phyloP scores from a whole-genome alignment of 1,140 invertebrate species.

The Eupeodes corollae region DNA sequence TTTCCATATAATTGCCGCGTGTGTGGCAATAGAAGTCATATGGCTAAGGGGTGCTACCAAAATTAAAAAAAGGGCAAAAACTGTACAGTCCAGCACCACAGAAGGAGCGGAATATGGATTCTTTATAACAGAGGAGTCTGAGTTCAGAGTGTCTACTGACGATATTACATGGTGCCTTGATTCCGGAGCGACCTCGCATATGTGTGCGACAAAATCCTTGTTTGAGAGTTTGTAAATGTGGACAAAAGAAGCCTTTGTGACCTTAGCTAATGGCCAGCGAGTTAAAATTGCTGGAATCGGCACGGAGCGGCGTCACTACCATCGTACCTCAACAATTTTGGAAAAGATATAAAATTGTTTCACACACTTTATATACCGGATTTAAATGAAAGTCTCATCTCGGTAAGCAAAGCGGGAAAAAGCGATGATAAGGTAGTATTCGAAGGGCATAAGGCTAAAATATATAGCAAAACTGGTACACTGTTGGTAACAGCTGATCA shows the following conservation, averaged over 20 bases:
- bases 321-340: background rate
- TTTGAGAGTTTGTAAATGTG: background rate
- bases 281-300: background rate
- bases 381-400: slow-evolving; percentile 4
- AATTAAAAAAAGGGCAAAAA: too few species aligned
- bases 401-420: slow-evolving; percentile 1
- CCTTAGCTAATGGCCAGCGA: background rate
- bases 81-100: too few species aligned
- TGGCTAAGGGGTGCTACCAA: too few species aligned
- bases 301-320: background rate
- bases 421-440: background rate
- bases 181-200: slow-evolving; percentile 1
- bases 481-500: background rate
- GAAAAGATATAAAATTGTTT: background rate
- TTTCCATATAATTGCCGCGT: too few species aligned
- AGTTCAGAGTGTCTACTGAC: too few species aligned
- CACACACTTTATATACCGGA: slow-evolving; percentile 1
- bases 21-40: too few species aligned
- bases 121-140: too few species aligned
- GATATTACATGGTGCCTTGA: too few species aligned
- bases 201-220: background rate
- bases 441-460: too few species aligned
- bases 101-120: too few species aligned
- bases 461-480: background rate
- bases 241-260: background rate